Conservation (phyloP, 2,113 vertebrate species). For the Ia io region DNA sequence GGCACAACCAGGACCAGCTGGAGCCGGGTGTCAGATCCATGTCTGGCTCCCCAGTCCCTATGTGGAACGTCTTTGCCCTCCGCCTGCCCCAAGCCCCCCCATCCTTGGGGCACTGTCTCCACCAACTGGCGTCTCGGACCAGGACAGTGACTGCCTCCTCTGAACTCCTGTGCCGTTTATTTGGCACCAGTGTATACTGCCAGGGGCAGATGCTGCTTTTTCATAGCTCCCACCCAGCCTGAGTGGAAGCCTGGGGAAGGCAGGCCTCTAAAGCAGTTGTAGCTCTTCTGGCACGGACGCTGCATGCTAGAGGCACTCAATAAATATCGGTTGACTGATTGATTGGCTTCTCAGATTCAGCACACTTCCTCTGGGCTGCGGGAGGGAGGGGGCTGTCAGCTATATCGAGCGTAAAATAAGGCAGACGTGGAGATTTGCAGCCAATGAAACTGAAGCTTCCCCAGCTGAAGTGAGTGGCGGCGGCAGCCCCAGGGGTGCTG, state of each 20-base stretch:
- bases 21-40: rapidly evolving
- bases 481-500: neutral
- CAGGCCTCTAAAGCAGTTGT: neutral
- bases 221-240: neutral
- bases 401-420: neutral
- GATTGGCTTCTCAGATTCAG: neutral
- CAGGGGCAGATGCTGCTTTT: neutral
- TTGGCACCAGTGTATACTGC: neutral
- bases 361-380: neutral
- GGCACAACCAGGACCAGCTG: too few species aligned
- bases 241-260: neutral
- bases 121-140: neutral
- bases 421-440: neutral
- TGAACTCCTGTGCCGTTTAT: neutral
- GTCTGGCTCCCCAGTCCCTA: neutral
- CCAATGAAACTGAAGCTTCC: neutral
- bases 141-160: neutral
- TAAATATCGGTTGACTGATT: neutral
- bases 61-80: neutral
- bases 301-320: neutral
- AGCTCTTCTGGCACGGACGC: neutral
- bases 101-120: neutral
- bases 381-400: neutral
- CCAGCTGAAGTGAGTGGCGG: neutral
- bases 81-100: neutral